A percentile compares a stretch with the other conserved stretches of the same genome.
These are phyloP conservation scores for Beroe ovata DNA, from an alignment of 37 sponge, comb jelly and placozoan genomes.

Conservation along the genomic window DNA sequence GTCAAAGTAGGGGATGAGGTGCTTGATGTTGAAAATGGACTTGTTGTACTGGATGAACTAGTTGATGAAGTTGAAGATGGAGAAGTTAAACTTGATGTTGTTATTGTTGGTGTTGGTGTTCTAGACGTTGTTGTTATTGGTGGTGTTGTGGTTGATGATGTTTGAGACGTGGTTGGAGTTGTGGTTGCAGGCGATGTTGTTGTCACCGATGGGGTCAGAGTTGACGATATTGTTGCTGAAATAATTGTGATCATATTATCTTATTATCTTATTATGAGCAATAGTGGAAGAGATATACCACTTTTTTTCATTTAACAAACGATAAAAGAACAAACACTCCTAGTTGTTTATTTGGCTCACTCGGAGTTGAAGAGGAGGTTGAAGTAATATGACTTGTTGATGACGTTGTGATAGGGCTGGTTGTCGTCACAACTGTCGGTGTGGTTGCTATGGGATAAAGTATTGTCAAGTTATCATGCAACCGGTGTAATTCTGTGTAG, in stretches of 20 bases:
- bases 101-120: conserved; percentile 3
- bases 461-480: too few species aligned
- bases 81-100: neutral
- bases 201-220: too few species aligned
- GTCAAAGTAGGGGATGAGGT: neutral
- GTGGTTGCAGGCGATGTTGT: neutral
- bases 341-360: too few species aligned
- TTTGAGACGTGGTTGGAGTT: conserved; percentile 6
- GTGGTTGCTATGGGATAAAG: neutral
- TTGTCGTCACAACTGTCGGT: neutral
- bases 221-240: too few species aligned
- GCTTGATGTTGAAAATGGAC: neutral
- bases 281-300: too few species aligned
- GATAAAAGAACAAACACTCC: too few species aligned
- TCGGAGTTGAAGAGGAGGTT: neutral
- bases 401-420: neutral
- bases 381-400: conserved; percentile 1
- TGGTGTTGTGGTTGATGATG: conserved; percentile 7
- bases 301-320: too few species aligned
- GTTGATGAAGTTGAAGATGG: neutral
- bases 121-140: neutral
- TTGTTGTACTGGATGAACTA: conserved; percentile 6
- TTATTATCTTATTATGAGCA: too few species aligned
- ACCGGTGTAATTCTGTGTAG: too few species aligned
- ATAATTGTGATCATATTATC: too few species aligned